Base-by-base conservation (phyloP, 2,888 invertebrate genomes). In the Escarpia spicata region DNA sequence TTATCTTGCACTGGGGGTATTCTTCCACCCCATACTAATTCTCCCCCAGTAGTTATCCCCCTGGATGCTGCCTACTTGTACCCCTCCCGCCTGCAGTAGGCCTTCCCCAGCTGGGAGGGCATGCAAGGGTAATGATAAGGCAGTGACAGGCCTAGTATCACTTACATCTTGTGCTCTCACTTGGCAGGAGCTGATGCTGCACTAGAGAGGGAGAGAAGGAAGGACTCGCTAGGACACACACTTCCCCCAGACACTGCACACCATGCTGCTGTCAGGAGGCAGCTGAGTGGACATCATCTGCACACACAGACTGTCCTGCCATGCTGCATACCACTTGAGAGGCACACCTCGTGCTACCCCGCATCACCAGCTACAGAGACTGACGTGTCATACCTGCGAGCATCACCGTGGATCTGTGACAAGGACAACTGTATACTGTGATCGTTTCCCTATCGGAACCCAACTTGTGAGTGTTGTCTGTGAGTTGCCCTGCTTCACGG, bases 51-150 rank as follows among this genome's bases (percentile, higher is more conserved):
- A 75, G 75, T 26, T 75, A 26, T n/a, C 19, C 75, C 75, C 75
- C 75, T 75, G 75, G 75, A 26, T 75, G 26, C 75, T 26, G 6
- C 19, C 19, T 9, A 26, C 75, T 75, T 75, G 75, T 19, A 75
- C 75, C 75, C 75, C 75, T 75, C n/a, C 75, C 26, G 75, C 75
- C 75, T 75, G 75, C 75, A 75, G 75, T 75, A 75, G 75, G n/a
- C 75, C 52, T 75, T 15, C 75, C 75, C 75, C 75, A 26, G 75
- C 75, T 75, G 75, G 75, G 75, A 75, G 75, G 75, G 75, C 75
- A 75, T 15, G 75, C 75, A 26, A 75, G 75, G 75, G 75, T 75
- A 75, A 75, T 75, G 75, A 75, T 75, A 75, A 75, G 75, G 75
- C 75, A 26, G 26, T 75, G 75, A 26, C n/a, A 6, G 75, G 75